Percentiles rank a stretch among this genome's conserved stretches.
These are phyloP conservation scores for Epinephelus lanceolatus DNA, from an alignment of 2,113 vertebrate species.

Conservation along the genomic window DNA sequence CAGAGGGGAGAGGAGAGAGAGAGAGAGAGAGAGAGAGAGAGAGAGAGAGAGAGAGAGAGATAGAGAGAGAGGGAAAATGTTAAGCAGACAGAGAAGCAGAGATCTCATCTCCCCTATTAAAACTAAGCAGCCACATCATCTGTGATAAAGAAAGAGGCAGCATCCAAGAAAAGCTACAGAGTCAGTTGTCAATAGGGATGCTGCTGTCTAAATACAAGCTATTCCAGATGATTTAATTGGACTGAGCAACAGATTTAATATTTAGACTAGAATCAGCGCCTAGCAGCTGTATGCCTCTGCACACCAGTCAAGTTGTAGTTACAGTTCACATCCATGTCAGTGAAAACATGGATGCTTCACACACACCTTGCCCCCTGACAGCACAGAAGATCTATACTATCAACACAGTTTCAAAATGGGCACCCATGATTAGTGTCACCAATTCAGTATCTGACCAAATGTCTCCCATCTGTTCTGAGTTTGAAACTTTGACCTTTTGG, in stretches of 20 bases:
- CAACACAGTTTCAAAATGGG: too few relatives aligned
- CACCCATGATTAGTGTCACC: too few relatives aligned
- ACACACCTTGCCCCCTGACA: too few relatives aligned
- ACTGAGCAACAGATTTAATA: background rate
- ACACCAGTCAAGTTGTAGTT: too few relatives aligned
- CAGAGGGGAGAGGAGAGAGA: background rate
- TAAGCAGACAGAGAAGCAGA: conserved; percentile 44
- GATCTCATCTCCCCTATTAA: conserved; percentile 46
- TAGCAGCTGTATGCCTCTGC: too few relatives aligned
- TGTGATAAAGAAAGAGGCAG: conserved; percentile 5
- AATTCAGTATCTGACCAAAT: too few relatives aligned
- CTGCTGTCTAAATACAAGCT: background rate
- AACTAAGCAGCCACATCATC: conserved; percentile 39
- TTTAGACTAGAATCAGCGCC: too few relatives aligned
- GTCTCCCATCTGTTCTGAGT: too few relatives aligned
- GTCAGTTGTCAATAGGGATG: conserved; percentile 6
- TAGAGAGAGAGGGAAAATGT: conserved; percentile 17
- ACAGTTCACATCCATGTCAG: too few relatives aligned
- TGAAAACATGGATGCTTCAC: too few relatives aligned
- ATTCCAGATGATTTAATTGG: conserved; percentile 10
- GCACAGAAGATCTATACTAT: too few relatives aligned
- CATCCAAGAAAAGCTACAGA: conserved; percentile 17
- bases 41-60: background rate
- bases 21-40: background rate
- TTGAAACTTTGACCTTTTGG: too few relatives aligned